These are phyloP conservation scores for Caracal caracal DNA, from an alignment of 2,113 vertebrate genomes.

Conservation along the genomic window DNA sequence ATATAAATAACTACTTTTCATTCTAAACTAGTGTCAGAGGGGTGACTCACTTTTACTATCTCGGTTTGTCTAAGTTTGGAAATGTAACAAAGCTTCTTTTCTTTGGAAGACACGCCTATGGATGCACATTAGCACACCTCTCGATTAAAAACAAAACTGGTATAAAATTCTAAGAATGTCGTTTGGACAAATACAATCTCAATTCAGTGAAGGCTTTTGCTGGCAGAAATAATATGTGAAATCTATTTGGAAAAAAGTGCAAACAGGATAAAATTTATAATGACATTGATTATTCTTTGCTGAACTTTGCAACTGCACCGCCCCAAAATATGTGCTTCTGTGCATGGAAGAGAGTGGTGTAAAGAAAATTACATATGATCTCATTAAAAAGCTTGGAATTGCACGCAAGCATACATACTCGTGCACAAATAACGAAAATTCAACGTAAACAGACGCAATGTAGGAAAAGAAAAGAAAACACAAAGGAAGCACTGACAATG, in stretches of 20 bases:
- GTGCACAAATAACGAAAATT: not conserved
- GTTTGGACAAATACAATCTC: not conserved
- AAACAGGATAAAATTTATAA: not conserved
- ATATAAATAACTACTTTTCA: conserved; percentile 58
- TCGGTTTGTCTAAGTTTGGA: conserved; percentile 64
- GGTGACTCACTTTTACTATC: conserved; percentile 66
- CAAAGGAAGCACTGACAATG: not conserved
- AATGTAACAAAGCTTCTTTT: conserved; percentile 46
- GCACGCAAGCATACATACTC: not conserved
- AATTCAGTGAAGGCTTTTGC: not conserved
- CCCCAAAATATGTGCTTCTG: not conserved
- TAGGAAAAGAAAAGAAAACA: not conserved
- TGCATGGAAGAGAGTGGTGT: not conserved
- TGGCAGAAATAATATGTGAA: not conserved
- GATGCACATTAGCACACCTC: not conserved
- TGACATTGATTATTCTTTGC: not conserved
- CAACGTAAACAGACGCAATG: not conserved
- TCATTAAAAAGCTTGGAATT: not conserved
- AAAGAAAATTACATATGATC: not conserved
- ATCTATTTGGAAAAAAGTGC: conserved; percentile 22
- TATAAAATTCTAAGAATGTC: not conserved
- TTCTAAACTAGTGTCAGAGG: conserved; percentile 20
- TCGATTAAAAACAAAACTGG: not conserved
- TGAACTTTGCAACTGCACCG: not conserved
- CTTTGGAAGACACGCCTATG: not conserved